Base-by-base conservation (phyloP, 1,140 invertebrate species). In the Lysiphlebus fabarum region DNA sequence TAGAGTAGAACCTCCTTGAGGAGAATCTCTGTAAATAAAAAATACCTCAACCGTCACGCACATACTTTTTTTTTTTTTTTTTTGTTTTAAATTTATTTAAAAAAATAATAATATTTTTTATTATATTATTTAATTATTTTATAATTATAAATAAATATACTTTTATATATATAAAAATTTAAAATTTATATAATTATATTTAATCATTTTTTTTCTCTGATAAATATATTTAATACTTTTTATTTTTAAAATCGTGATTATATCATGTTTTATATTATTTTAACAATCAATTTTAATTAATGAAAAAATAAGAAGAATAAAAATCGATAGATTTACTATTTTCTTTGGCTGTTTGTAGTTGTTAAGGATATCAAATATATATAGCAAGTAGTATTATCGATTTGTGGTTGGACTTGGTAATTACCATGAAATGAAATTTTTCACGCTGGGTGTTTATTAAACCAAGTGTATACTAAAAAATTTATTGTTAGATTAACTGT, bases 1-100 rank as follows among this genome's bases (percentile, higher is more conserved):
- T 84, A 63, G 86, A 88, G 79, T 87, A 88, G 82, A 87, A 88
- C 64, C 86, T 83, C 63, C 84, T 83, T 58, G 86, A 87, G 62
- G 86, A 84, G 75, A 87, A 87, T 77, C 82, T 84, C 86, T 89
- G 86, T 63, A 85, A 84, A 77, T 33, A 50, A 48, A 81, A 64
- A 66, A 54, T 33, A 62, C 59, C 33, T 54, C 58, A 55, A 50
- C 47, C 44, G 45, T 55, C 57, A 57, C 49, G 49, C 47, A 34
- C 55, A 48, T 37, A 55, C 12, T 44, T 14, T 44, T 41, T 53
- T 41, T 36, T 43, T 36, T 38, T 42, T 26, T 7, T 42, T 12
- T n/a, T n/a, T n/a, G n/a, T n/a, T n/a, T n/a, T n/a, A n/a, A n/a
- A n/a, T n/a, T n/a, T n/a, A n/a, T n/a, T n/a, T n/a, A n/a, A n/a